Evolutionary conservation across 1,140 invertebrate genomes (phyloP), one percentile per base, ranked within the genome.

Genomic region (Listronotus oregonensis): DNA sequence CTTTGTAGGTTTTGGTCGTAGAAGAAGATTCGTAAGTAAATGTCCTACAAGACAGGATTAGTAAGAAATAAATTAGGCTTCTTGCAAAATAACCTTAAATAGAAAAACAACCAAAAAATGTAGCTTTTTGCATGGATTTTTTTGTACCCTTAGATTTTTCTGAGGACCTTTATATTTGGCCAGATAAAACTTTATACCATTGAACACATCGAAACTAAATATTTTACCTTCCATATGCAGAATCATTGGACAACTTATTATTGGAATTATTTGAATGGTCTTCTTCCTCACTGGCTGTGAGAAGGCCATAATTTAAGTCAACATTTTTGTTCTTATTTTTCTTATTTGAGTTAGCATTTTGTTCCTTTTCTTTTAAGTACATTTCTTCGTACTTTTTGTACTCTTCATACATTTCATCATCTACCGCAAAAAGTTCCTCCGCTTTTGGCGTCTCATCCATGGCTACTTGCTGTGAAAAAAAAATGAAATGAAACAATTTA

Each of bases 211-310:
- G n/a, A n/a, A n/a, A n/a, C n/a, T n/a, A n/a, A n/a, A n/a, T n/a
- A n/a, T 27, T 27, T 80, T 73, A 89, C 88, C 87, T 88, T 80
- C 86, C 87, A 69, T 89, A 89, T 2, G 87, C 87, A 0, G 88
- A 89, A 74, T 89, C 87, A 0, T 79, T 83, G 64, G 62, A 69
- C 10, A 65, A 42, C 43, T 71, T 68, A 21, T 57, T 64, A 14
- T 52, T 57, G 52, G 57, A 58, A 31, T 37, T 57, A 17, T 47
- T 56, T 6, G 43, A 37, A 34, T 55, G 49, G 18, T 65, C 57
- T 11, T 69, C 67, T 31, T 69, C 67, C 14, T 65, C 64, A 40
- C 57, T 66, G 5, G 32, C 54, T 32, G 57, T 55, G 4, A 66
- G 49, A 17, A 67, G 67, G 6, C 61, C 66, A 18, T 69, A 63